phyloP scores from a whole-genome alignment of 2,888 invertebrate genomes.

The Melitaea athalia region DNA sequence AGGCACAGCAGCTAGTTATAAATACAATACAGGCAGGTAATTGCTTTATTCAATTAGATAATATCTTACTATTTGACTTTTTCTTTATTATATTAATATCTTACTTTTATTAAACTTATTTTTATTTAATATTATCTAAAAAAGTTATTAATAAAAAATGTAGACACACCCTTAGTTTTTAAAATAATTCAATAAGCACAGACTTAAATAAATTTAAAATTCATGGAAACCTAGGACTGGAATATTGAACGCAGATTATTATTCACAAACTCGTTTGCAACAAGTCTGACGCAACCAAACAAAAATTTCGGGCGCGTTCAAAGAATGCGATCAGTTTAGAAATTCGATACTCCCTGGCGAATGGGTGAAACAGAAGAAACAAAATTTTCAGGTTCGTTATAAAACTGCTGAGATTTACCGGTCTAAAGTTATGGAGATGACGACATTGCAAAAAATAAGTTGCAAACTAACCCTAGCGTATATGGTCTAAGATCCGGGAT shows the following conservation, averaged over 20 bases:
- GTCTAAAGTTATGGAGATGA: neutral
- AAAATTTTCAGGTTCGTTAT: constrained; percentile 25
- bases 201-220: neutral
- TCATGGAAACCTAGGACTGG: neutral
- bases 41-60: too few relatives aligned
- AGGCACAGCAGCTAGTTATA: too few relatives aligned
- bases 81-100: too few relatives aligned
- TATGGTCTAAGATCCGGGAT: too few relatives aligned
- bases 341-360: constrained; percentile 17
- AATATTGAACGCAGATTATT: constrained; percentile 1
- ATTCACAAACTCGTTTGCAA: constrained; percentile 10
- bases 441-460: too few relatives aligned
- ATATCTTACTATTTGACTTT: too few relatives aligned
- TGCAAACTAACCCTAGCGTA: too few relatives aligned
- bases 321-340: constrained; percentile 9
- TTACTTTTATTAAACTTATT: too few relatives aligned
- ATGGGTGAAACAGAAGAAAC: constrained; percentile 14
- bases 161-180: too few relatives aligned
- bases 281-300: constrained; percentile 5
- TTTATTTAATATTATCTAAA: too few relatives aligned
- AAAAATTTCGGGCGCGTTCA: constrained; percentile 8
- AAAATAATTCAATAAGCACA: neutral
- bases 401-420: constrained; percentile 14
- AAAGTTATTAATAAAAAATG: too few relatives aligned
- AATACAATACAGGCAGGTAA: too few relatives aligned